These are phyloP conservation scores for Leucophenga maculata DNA, from an alignment of 2,888 invertebrate species.

Conservation along the genomic window DNA sequence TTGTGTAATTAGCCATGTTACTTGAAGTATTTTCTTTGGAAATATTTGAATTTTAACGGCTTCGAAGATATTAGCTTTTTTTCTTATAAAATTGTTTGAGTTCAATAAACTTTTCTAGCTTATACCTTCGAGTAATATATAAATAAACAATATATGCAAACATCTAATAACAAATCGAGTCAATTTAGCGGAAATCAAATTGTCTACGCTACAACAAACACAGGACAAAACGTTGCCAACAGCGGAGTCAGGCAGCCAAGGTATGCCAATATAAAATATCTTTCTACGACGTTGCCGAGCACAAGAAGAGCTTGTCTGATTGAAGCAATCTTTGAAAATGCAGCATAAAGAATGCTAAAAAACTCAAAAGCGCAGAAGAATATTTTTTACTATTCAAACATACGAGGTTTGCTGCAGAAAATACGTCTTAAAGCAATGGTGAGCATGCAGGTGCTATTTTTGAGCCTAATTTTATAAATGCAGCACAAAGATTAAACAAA, in stretches of 20 bases:
- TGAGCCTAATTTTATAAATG: no score
- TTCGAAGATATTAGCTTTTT: neutral
- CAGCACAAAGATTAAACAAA: no score
- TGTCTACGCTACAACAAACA: constrained; percentile 31
- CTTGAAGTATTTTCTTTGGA: neutral
- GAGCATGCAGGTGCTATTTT: no score
- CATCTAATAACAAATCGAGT: constrained; percentile 50
- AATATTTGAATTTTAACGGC: constrained; percentile 16
- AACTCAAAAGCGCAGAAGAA: constrained; percentile 25
- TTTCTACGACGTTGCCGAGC: neutral
- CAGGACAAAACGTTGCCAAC: constrained; percentile 5
- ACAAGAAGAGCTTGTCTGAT: neutral
- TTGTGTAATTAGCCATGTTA: constrained; percentile 17
- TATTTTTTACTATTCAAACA: neutral
- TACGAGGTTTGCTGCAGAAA: no score
- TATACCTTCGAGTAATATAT: constrained; percentile 35
- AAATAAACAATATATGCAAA: constrained; percentile 45
- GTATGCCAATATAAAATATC: constrained; percentile 16
- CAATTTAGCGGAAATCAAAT: constrained; percentile 58
- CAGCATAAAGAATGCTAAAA: constrained; percentile 18
- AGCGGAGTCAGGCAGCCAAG: neutral
- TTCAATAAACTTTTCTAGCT: constrained; percentile 24
- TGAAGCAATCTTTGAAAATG: constrained; percentile 5
- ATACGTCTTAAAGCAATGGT: no score
- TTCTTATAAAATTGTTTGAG: neutral